Conservation (phyloP, 1,140 invertebrate genomes). For the Neodiprion fabricii region DNA sequence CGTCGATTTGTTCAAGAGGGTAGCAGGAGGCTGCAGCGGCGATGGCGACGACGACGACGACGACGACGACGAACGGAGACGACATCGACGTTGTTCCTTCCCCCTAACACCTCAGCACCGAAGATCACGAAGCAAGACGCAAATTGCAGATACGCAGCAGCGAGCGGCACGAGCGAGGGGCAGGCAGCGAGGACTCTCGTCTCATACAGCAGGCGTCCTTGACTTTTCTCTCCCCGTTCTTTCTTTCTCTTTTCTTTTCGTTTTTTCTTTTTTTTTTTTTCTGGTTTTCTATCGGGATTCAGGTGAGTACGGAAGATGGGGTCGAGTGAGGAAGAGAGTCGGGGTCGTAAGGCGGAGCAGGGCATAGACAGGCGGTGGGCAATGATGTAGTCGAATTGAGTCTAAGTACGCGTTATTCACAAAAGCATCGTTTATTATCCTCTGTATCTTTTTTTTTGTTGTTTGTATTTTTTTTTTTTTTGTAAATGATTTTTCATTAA, state of each 20-base stretch:
- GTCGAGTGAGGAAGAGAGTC: slow-evolving; percentile 4
- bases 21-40: background rate
- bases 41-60: background rate
- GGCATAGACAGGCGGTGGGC: background rate
- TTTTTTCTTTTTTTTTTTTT: too few relatives aligned
- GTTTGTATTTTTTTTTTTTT: slow-evolving; percentile 42
- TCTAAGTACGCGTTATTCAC: slow-evolving; percentile 46
- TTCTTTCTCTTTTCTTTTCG: too few relatives aligned
- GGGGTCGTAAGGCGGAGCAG: background rate
- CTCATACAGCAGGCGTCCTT: background rate
- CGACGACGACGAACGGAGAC: background rate
- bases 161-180: background rate
- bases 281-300: too few relatives aligned
- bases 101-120: background rate
- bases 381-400: slow-evolving; percentile 7
- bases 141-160: background rate
- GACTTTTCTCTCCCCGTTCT: too few relatives aligned
- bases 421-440: slow-evolving; percentile 63
- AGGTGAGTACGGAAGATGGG: background rate
- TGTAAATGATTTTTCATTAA: slow-evolving; percentile 56
- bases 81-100: background rate
- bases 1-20: background rate
- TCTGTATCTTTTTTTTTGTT: slow-evolving; percentile 20
- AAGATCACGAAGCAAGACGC: background rate
- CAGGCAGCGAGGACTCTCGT: background rate